Conservation (phyloP, 92 coral and sea anemone species). For the Nematostella vectensis region DNA sequence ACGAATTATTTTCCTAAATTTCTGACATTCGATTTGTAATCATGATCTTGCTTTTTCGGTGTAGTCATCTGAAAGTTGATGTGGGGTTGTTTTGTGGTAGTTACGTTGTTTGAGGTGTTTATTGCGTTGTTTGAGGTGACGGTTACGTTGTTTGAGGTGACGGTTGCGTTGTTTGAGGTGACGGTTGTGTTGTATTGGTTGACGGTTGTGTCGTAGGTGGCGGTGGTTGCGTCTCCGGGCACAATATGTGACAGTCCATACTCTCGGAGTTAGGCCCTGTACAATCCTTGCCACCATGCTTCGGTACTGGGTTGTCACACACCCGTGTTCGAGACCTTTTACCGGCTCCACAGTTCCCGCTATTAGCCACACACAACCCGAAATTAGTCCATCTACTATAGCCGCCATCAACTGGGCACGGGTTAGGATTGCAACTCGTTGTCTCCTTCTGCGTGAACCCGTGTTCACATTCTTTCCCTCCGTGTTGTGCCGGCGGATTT, state of each 20-base stretch:
- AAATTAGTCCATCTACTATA: constrained; percentile 7
- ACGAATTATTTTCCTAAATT: too few species aligned
- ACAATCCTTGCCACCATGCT: constrained; percentile 84
- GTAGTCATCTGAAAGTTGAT: too few species aligned
- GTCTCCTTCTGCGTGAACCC: neutral
- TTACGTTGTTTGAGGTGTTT: too few species aligned
- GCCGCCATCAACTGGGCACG: constrained; percentile 21
- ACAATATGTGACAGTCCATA: neutral
- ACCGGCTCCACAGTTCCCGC: constrained; percentile 12
- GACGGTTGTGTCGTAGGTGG: neutral
- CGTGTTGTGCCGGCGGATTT: neutral
- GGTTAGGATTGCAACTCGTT: neutral
- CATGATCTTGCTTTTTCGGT: too few species aligned
- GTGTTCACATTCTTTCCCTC: constrained; percentile 12
- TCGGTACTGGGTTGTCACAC: constrained; percentile 48
- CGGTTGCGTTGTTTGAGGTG: too few species aligned
- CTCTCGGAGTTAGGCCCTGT: constrained; percentile 40
- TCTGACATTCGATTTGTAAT: too few species aligned
- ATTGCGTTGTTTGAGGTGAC: too few species aligned
- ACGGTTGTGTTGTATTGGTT: too few species aligned
- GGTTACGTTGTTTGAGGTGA: too few species aligned
- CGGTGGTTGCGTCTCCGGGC: neutral
- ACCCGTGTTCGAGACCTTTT: neutral
- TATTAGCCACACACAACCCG: neutral
- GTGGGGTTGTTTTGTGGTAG: too few species aligned